Evolutionary conservation across 2,888 invertebrate genomes (phyloP), one percentile per base, ranked within the genome.

Genomic region (Parascotia fuliginaria): DNA sequence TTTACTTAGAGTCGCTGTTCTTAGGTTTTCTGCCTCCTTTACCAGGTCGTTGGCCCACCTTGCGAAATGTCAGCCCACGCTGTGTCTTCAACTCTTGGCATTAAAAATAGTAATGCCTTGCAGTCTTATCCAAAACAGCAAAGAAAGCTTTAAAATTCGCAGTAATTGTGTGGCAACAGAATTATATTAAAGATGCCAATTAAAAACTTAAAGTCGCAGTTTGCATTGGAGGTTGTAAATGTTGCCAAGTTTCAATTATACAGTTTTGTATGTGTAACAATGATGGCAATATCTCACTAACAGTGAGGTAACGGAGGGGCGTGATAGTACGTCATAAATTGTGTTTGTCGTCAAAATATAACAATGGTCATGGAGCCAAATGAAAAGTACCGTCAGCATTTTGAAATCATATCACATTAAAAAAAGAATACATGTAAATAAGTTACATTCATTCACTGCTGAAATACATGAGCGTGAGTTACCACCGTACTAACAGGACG

Each of bases 271-370:
- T 69, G 60, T 68, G 56, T 69, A 70, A 74, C 75, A 77, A 78
- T 78, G 70, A 55, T 56, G 37, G 40, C 57, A 42, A 50, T 77
- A 81, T 77, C 77, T 72, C 58, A 41, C 46, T 67, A 74, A 62
- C 44, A 41, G 64, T 71, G 64, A 58, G 53, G 60, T 58, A 68
- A 65, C 56, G 37, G 48, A n/a, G 64, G 76, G 85, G 84, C 78
- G 85, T 70, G 75, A 71, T 70, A 73, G 57, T 68, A 62, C 64
- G 75, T 66, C 75, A 78, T 85, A 84, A 83, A 84, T 85, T 52
- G 50, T 66, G 68, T 72, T 71, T 77, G 78, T 83, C 78, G 75
- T 79, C 78, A 64, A 79, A 78, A 73, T 75, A 64, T 73, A 79
- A 85, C 81, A 79, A 85, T 80, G 61, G 75, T 61, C 67, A 57